Evolutionary conservation across 2,797 vertebrate genomes (phyloP).

Genomic region (Acrossocheilus wenchowensis): DNA sequence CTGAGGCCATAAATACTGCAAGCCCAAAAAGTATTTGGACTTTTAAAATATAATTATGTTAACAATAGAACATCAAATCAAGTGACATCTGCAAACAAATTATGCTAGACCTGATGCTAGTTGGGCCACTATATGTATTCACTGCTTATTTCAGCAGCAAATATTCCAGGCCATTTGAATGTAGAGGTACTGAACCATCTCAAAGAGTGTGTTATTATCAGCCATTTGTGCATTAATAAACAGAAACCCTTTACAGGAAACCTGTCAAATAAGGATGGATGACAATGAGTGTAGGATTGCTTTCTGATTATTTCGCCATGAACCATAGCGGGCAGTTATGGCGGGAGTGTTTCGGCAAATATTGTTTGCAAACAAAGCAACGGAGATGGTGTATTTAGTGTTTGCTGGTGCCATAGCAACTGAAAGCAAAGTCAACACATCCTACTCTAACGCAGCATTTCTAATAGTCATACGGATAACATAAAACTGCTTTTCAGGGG

Average conservation of each 20-base stretch:
- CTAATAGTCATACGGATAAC: background rate
- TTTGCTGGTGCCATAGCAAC: conserved; percentile 34
- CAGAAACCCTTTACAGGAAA: conserved; percentile 46
- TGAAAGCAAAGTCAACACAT: conserved; percentile 29
- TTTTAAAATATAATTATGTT: background rate
- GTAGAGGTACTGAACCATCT: conserved; percentile 12
- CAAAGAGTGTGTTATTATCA: conserved; percentile 38
- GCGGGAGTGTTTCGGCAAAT: conserved; percentile 7
- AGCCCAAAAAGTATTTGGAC: background rate
- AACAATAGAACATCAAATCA: background rate
- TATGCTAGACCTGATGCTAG: background rate
- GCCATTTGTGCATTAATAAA: conserved; percentile 50
- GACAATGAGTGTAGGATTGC: conserved; percentile 3
- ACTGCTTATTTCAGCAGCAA: conserved; percentile 22
- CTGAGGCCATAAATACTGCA: conserved; percentile 3
- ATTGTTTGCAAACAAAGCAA: conserved; percentile 36
- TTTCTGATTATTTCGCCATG: conserved; percentile 35
- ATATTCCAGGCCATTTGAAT: conserved; percentile 22
- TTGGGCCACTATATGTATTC: background rate
- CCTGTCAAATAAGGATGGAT: conserved; percentile 31
- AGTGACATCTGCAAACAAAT: conserved; percentile 5
- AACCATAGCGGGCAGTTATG: conserved; percentile 11
- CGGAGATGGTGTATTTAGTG: conserved; percentile 3
- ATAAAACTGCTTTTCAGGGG: background rate
- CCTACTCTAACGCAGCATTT: conserved; percentile 7